A percentile compares a stretch with the other conserved stretches of the same genome.
phyloP scores from a whole-genome alignment of 1,140 invertebrate species.

The Megathymus violae region DNA sequence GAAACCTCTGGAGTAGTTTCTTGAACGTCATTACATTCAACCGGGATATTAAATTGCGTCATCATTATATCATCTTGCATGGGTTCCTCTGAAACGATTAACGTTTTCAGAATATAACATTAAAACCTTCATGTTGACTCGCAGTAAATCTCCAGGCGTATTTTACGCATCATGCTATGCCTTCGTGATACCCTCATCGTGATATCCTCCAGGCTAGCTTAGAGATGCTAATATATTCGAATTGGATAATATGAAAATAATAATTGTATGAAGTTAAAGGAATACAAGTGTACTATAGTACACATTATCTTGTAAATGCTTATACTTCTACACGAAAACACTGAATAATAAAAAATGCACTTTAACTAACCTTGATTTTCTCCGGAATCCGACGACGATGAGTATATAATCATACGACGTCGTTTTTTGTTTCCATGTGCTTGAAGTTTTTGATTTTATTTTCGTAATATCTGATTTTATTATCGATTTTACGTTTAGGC shows the following conservation, averaged over 20 bases:
- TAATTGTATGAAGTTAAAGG: neutral
- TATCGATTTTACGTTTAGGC: neutral
- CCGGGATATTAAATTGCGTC: neutral
- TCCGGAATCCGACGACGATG: slow-evolving; percentile 1
- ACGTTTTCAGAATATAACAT: neutral
- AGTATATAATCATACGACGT: neutral
- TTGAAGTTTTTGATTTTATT: neutral
- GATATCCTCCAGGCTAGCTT: neutral
- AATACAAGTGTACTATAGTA: neutral
- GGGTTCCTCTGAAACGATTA: neutral
- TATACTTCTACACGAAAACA: neutral
- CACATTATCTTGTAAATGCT: neutral
- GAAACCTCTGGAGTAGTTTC: neutral
- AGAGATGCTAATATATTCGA: neutral
- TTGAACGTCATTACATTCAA: neutral
- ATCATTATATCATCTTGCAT: neutral
- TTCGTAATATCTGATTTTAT: neutral
- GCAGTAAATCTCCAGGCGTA: neutral
- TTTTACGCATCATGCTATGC: neutral
- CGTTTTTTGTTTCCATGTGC: neutral
- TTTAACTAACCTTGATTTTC: neutral
- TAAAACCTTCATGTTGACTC: neutral
- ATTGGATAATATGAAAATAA: neutral
- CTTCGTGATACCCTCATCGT: neutral
- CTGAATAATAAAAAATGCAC: too few species aligned